phyloP scores from a whole-genome alignment of 2,888 invertebrate species.

The Nomada ferruginata region DNA sequence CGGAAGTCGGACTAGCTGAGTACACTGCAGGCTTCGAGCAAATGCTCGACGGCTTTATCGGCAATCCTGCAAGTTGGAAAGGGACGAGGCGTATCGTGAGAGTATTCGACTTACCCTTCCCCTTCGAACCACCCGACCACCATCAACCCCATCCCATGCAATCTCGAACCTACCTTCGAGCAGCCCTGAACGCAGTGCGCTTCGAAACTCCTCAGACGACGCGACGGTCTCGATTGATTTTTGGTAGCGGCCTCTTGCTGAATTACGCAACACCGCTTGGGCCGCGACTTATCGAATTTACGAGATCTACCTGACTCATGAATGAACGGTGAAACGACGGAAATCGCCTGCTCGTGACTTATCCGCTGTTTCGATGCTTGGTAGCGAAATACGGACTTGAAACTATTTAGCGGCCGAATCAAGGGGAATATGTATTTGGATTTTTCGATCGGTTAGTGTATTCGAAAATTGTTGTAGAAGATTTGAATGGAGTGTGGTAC shows the following conservation, averaged over 20 bases:
- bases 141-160: slow-evolving; percentile 18
- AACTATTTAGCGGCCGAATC: neutral
- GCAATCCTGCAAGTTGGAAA: slow-evolving; percentile 62
- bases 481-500: no score
- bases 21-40: slow-evolving; percentile 66
- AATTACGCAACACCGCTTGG: slow-evolving; percentile 47
- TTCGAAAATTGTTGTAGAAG: no score
- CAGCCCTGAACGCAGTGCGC: slow-evolving; percentile 44
- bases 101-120: slow-evolving; percentile 56
- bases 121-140: neutral
- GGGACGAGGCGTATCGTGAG: slow-evolving; percentile 63
- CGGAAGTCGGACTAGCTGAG: slow-evolving; percentile 69
- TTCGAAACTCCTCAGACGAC: slow-evolving; percentile 58
- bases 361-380: neutral
- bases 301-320: slow-evolving; percentile 16
- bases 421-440: no score
- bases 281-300: slow-evolving; percentile 43
- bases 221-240: slow-evolving; percentile 63
- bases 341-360: neutral
- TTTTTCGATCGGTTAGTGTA: no score
- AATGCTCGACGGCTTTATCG: slow-evolving; percentile 72
- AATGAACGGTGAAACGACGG: slow-evolving; percentile 31
- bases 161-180: slow-evolving; percentile 41
- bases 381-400: neutral
- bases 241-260: slow-evolving; percentile 49